phyloP scores from a whole-genome alignment of 2,888 invertebrate genomes.

The Phania funesta region DNA sequence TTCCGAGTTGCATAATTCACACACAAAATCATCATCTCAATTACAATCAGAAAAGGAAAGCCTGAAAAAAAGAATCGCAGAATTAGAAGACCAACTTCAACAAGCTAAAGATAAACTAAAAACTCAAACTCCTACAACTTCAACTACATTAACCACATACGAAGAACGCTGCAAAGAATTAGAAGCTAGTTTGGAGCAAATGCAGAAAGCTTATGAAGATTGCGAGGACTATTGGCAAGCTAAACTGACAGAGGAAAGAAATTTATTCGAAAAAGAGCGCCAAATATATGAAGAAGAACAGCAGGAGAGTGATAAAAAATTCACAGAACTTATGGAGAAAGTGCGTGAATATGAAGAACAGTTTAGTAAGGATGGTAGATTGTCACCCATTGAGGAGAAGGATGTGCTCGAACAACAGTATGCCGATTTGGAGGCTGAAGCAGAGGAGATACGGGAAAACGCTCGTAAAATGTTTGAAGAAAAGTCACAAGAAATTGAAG shows the following conservation, averaged over 20 bases:
- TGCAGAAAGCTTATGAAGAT: constrained; percentile 89
- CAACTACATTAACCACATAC: constrained; percentile 69
- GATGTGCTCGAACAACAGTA: constrained; percentile 87
- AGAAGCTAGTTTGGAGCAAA: constrained; percentile 87
- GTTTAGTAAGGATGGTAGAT: constrained; percentile 83
- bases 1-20: constrained; percentile 75
- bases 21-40: constrained; percentile 49
- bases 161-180: constrained; percentile 84
- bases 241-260: constrained; percentile 89
- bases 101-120: constrained; percentile 59
- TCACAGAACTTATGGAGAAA: constrained; percentile 86
- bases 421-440: constrained; percentile 86
- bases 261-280: constrained; percentile 86
- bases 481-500: constrained; percentile 82
- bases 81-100: constrained; percentile 75
- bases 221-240: constrained; percentile 93
- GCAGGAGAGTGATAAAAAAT: constrained; percentile 87
- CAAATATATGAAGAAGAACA: constrained; percentile 86
- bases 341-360: constrained; percentile 91
- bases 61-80: constrained; percentile 74
- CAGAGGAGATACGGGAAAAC: constrained; percentile 82
- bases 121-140: constrained; percentile 12
- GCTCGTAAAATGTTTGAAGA: constrained; percentile 82
- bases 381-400: constrained; percentile 90
- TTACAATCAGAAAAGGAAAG: constrained; percentile 70